phyloP scores from a whole-genome alignment of 2,888 invertebrate species.

The Drosophila glabriapex region DNA sequence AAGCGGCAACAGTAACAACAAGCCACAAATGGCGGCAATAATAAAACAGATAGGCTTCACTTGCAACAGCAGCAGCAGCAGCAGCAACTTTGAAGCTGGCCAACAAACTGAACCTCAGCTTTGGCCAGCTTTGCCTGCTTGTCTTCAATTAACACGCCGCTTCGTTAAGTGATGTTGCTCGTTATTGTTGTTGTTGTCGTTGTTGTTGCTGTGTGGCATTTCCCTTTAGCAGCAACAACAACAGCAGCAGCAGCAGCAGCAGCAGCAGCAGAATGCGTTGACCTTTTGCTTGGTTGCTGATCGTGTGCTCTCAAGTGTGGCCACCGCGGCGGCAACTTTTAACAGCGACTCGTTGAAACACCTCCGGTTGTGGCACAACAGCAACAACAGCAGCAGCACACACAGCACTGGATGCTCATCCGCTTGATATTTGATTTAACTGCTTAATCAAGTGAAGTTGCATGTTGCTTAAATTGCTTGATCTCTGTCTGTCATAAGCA shows the following conservation, averaged over 20 bases:
- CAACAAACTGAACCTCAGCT: slow-evolving; percentile 63
- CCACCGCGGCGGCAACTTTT: slow-evolving; percentile 73
- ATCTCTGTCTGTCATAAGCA: slow-evolving; percentile 55
- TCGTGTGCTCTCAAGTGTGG: slow-evolving; percentile 76
- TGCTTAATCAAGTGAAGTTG: slow-evolving; percentile 78
- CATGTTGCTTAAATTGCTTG: slow-evolving; percentile 69
- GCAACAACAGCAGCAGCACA: background rate
- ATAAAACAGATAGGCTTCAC: slow-evolving; percentile 30
- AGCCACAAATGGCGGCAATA: slow-evolving; percentile 39
- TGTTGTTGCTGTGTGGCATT: slow-evolving; percentile 73
- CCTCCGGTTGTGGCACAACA: slow-evolving; percentile 47
- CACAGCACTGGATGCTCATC: slow-evolving; percentile 13
- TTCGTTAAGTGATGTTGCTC: slow-evolving; percentile 68
- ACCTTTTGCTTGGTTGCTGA: slow-evolving; percentile 59
- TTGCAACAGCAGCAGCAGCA: slow-evolving; percentile 33
- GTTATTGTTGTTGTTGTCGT: slow-evolving; percentile 35
- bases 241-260: slow-evolving; percentile 20
- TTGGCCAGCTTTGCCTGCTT: slow-evolving; percentile 70
- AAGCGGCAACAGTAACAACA: slow-evolving; percentile 30
- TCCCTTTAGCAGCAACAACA: slow-evolving; percentile 58
- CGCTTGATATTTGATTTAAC: slow-evolving; percentile 71
- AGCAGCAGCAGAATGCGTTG: slow-evolving; percentile 69
- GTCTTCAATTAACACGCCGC: slow-evolving; percentile 82
- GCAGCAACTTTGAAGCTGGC: slow-evolving; percentile 38
- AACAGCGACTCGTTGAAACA: slow-evolving; percentile 67